Base-by-base conservation (phyloP, 2,888 invertebrate genomes). In the Drosophila neotestacea region DNA sequence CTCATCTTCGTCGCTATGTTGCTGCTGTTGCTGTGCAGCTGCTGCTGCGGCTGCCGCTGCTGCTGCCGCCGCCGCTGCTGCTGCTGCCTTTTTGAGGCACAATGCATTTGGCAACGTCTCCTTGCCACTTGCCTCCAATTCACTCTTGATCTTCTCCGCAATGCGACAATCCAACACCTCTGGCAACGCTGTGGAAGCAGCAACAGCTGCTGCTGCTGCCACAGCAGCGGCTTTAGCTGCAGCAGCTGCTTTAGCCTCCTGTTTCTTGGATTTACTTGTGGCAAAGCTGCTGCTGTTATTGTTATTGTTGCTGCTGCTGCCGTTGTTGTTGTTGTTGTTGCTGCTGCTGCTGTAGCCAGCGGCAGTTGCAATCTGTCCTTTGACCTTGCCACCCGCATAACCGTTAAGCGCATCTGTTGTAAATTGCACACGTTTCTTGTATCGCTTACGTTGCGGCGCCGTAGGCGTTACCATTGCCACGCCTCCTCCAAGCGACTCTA, bases 131-230 rank as follows among this genome's bases (percentile, higher is more conserved):
- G 92, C 92, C 70, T 92, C 92, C 63, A 93, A 72, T 61, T 93
- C 93, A 71, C 91, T 92, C 69, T 92, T 92, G 61, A 93, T 93
- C 77, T 93, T 93, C 79, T 93, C 93, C 10, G 92, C 93, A 30
- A 93, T 93, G 69, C 93, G 89, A 62, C 93, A 93, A 65, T 93
- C 93, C 0, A 93, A 76, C 4, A 93, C 92, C 79, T 93, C 93
- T 11, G 92, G 92, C 50, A 92, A 66, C 0, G 67, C 71, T 6
- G 73, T 52, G 6, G 80, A 67, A 41, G 75, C 77, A 36, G 77
- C 77, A 39, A 71, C 80, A 27, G 77, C 77, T 41, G 83, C 75
- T 1, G 85, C 88, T 0, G 88, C 88, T 4, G 88, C 84, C 4
- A 77, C 83, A n/a, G 77, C 81, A 6, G 73, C 90, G 52, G 73